These are phyloP conservation scores for Odontothrips loti DNA, from an alignment of 2,888 invertebrate species.

Conservation along the genomic window DNA sequence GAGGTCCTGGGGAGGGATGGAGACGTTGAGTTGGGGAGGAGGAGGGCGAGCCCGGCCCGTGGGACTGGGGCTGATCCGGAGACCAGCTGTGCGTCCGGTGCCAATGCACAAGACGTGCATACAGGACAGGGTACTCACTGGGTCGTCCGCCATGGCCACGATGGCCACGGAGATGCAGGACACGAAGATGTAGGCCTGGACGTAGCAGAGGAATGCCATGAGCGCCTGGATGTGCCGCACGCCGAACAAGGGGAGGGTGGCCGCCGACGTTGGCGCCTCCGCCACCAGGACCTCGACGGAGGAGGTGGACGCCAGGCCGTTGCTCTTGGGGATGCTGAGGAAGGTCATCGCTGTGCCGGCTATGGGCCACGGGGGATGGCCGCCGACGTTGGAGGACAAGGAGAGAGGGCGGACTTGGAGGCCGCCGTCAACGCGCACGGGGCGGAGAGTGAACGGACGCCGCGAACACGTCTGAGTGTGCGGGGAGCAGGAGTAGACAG, in stretches of 20 bases:
- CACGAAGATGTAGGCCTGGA: neutral
- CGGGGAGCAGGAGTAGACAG: too few species aligned
- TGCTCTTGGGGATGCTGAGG: neutral
- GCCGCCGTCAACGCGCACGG: too few species aligned
- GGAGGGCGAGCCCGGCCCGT: neutral
- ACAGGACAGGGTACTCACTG: neutral
- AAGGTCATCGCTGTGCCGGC: neutral
- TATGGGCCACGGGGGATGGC: too few species aligned
- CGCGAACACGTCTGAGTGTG: too few species aligned
- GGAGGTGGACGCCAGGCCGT: neutral
- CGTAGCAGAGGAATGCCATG: constrained; percentile 8
- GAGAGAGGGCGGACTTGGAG: too few species aligned
- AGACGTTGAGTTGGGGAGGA: neutral
- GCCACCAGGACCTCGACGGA: neutral
- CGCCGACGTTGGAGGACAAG: too few species aligned
- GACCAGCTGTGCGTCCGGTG: neutral
- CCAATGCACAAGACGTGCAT: neutral
- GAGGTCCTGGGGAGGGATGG: neutral
- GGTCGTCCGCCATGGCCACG: constrained; percentile 12
- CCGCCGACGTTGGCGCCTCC: neutral
- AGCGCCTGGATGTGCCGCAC: neutral
- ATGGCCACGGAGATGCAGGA: constrained; percentile 19
- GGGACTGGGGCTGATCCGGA: neutral
- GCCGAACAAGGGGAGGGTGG: neutral
- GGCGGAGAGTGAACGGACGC: too few species aligned